Conservation (phyloP, 2,888 invertebrate species). For the Abrostola tripartita region DNA sequence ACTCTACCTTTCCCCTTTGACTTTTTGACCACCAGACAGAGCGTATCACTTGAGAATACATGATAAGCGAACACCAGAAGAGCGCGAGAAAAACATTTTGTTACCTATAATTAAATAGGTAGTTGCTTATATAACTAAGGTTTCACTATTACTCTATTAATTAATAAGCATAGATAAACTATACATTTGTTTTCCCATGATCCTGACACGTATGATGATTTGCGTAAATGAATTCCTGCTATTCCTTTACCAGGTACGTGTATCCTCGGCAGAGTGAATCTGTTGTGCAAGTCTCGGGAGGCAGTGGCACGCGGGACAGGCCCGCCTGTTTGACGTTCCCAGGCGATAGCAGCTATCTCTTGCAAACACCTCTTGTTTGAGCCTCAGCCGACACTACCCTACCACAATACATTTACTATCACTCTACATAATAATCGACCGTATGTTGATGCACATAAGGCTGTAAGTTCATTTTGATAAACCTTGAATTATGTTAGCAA, state of each 20-base stretch:
- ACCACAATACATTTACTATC: conserved; percentile 52
- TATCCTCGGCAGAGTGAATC: conserved; percentile 66
- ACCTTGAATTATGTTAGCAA: conserved; percentile 40
- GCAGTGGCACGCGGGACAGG: conserved; percentile 79
- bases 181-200: neutral
- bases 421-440: conserved; percentile 39
- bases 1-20: too few species aligned
- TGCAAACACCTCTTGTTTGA: conserved; percentile 87
- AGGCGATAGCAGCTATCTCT: conserved; percentile 87
- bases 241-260: conserved; percentile 48
- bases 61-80: too few species aligned
- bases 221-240: conserved; percentile 3
- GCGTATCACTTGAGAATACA: too few species aligned
- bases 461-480: neutral
- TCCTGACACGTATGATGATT: conserved; percentile 8
- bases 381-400: conserved; percentile 75
- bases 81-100: too few species aligned
- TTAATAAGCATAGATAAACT: neutral
- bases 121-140: too few species aligned
- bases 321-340: conserved; percentile 86
- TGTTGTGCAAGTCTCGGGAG: conserved; percentile 74
- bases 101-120: too few species aligned
- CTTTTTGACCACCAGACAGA: too few species aligned
- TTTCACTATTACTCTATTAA: too few species aligned
- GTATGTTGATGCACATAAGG: conserved; percentile 40